Percentiles rank a stretch among this genome's conserved stretches.
Conservation (phyloP, 1,140 invertebrate species). For the Listronotus oregonensis region DNA sequence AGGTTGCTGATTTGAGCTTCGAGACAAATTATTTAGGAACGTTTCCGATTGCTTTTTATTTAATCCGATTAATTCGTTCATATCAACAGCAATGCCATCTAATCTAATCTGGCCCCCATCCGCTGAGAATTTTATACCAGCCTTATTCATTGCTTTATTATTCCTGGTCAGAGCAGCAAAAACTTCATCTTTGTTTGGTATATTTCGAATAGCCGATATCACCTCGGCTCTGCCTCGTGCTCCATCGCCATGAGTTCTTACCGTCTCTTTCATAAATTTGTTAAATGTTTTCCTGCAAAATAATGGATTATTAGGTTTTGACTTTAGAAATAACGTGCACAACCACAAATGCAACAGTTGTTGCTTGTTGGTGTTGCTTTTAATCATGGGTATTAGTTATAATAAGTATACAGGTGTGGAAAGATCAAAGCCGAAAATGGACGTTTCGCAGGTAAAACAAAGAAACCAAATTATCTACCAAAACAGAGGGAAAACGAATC, state of each 20-base stretch:
- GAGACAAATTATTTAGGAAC: slow-evolving; percentile 35
- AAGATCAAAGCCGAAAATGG: too few relatives aligned
- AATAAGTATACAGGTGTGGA: too few relatives aligned
- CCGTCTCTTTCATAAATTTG: slow-evolving; percentile 46
- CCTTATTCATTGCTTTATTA: slow-evolving; percentile 46
- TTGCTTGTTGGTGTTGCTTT: too few relatives aligned
- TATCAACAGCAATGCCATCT: slow-evolving; percentile 45
- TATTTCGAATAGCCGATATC: slow-evolving; percentile 47
- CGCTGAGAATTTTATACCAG: slow-evolving; percentile 45
- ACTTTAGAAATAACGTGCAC: too few relatives aligned
- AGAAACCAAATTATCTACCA: too few relatives aligned
- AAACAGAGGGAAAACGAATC: too few relatives aligned
- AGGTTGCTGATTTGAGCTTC: slow-evolving; percentile 12
- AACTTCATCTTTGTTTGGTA: slow-evolving; percentile 47
- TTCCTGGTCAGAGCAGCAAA: slow-evolving; percentile 47
- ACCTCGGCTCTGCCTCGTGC: slow-evolving; percentile 47
- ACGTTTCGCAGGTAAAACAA: too few relatives aligned
- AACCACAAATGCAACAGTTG: too few relatives aligned
- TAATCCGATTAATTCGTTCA: slow-evolving; percentile 41
- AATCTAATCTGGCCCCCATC: slow-evolving; percentile 42
- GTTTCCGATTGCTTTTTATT: slow-evolving; percentile 28
- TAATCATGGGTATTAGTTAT: too few relatives aligned
- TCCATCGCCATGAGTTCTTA: slow-evolving; percentile 39
- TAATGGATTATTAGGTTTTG: slow-evolving; percentile 2
- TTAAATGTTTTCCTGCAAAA: slow-evolving; percentile 48